A percentile compares a stretch with the other conserved stretches of the same genome.
phyloP scores from a whole-genome alignment of 2,888 invertebrate species.

The Anoncus sp. region DNA sequence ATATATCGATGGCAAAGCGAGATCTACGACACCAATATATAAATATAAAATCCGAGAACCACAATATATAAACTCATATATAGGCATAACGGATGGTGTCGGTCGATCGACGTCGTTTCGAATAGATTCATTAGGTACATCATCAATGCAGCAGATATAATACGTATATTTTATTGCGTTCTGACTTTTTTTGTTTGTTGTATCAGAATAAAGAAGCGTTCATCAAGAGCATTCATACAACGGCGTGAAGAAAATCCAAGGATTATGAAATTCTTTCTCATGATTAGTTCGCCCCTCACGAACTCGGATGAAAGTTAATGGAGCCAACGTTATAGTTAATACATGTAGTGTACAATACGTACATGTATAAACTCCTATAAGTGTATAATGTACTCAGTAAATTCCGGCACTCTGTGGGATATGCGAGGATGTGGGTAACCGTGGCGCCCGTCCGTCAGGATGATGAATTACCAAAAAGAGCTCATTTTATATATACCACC shows the following conservation, averaged over 20 bases:
- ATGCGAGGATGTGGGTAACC: conserved; percentile 57
- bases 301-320: conserved; percentile 45
- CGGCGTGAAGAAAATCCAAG: conserved; percentile 23
- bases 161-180: background rate
- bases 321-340: conserved; percentile 17
- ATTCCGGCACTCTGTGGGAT: conserved; percentile 62
- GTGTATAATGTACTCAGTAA: conserved; percentile 60
- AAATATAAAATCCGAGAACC: conserved; percentile 17
- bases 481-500: conserved; percentile 19
- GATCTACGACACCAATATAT: conserved; percentile 36
- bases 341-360: conserved; percentile 5
- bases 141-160: conserved; percentile 6
- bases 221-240: conserved; percentile 10
- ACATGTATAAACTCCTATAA: conserved; percentile 32
- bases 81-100: background rate
- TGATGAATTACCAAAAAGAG: conserved; percentile 75
- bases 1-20: conserved; percentile 46
- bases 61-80: background rate
- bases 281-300: conserved; percentile 30
- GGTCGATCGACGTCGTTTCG: conserved; percentile 31
- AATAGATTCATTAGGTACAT: conserved; percentile 20
- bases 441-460: conserved; percentile 73
- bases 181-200: background rate
- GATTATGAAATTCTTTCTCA: conserved; percentile 39
- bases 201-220: background rate